Evolutionary conservation across 2,113 vertebrate species (phyloP).

Genomic region (Tonatia bakeri): DNA sequence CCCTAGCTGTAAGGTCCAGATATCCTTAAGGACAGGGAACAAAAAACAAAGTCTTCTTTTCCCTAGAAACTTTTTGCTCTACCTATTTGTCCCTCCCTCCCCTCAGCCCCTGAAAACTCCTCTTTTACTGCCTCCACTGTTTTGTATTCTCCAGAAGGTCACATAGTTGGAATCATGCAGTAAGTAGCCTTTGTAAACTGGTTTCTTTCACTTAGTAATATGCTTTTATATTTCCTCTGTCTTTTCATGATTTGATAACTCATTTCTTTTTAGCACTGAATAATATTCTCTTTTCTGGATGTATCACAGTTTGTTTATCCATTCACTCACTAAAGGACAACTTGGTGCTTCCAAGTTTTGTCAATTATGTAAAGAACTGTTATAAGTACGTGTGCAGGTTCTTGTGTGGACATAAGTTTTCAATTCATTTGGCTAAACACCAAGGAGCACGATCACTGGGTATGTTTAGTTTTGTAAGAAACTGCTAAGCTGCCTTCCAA

Average conservation of each 20-base stretch:
- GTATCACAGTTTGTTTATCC: background rate
- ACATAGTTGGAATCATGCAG: background rate
- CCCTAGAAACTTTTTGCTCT: background rate
- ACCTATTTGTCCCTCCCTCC: background rate
- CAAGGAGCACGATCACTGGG: background rate
- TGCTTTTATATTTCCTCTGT: background rate
- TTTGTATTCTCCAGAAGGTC: background rate
- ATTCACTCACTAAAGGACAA: background rate
- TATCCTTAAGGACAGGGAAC: background rate
- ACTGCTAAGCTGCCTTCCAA: background rate
- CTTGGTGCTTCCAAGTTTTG: background rate
- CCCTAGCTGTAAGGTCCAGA: background rate
- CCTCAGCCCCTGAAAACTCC: background rate
- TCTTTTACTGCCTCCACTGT: background rate
- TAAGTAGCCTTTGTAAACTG: background rate
- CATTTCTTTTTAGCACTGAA: background rate
- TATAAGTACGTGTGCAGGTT: background rate
- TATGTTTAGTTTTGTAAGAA: background rate
- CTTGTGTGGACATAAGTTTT: background rate
- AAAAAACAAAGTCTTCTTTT: accelerated
- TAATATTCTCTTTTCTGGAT: background rate
- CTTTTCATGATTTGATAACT: background rate
- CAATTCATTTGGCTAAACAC: background rate
- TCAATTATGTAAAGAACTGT: background rate
- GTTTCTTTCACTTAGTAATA: background rate